These are phyloP conservation scores for Pedetes capensis DNA, from an alignment of 2,113 vertebrate genomes.

Conservation along the genomic window DNA sequence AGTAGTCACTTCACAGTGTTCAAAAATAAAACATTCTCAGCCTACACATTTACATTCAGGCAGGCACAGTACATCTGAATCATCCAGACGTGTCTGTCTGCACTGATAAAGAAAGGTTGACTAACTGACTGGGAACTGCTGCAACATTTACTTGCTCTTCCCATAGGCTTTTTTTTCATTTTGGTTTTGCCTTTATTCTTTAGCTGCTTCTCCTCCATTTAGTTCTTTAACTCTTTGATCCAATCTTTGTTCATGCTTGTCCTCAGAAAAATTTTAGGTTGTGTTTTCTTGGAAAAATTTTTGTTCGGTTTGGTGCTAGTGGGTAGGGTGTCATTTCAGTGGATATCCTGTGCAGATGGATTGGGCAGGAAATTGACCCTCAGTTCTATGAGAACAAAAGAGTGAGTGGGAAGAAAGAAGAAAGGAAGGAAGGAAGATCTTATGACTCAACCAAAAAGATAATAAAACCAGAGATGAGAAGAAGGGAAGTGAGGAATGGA, in stretches of 20 bases:
- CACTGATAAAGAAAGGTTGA: background rate
- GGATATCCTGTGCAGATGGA: conserved; percentile 35
- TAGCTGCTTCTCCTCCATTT: background rate
- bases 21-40: conserved; percentile 9
- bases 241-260: background rate
- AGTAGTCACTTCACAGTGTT: conserved; percentile 31
- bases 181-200: background rate
- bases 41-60: background rate
- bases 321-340: background rate
- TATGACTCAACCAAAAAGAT: background rate
- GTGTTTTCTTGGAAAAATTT: conserved; percentile 22
- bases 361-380: conserved; percentile 68
- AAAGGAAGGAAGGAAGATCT: conserved; percentile 64
- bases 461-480: background rate
- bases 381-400: conserved; percentile 72
- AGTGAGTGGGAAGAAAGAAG: conserved; percentile 64
- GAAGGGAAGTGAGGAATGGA: background rate
- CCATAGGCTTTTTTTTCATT: background rate
- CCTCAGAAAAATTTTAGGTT: conserved; percentile 4
- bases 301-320: background rate
- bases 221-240: conserved; percentile 7
- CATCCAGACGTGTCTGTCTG: background rate
- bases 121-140: background rate
- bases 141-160: background rate
- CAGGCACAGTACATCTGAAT: background rate